A percentile compares a stretch with the other conserved stretches of the same genome.
phyloP scores from a whole-genome alignment of 2,113 vertebrate species.

The Leucosticte australis region DNA sequence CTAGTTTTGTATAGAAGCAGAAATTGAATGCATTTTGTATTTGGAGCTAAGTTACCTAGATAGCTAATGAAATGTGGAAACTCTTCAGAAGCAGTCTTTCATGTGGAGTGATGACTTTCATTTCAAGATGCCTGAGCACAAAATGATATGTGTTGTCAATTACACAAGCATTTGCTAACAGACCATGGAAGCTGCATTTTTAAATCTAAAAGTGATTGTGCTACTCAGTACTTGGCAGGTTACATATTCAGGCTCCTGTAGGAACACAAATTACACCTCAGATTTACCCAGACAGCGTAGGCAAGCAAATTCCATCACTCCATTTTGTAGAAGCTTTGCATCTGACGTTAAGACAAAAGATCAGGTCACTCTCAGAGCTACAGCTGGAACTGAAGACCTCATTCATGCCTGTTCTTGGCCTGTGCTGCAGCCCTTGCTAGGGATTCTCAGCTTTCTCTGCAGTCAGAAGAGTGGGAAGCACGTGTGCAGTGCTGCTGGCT shows the following conservation, averaged over 20 bases:
- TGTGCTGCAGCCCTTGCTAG: background rate
- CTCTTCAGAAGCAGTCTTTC: background rate
- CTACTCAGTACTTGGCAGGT: background rate
- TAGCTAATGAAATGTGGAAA: background rate
- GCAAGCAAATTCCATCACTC: background rate
- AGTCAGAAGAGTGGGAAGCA: background rate
- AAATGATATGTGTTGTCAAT: constrained; percentile 16
- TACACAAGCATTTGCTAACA: background rate
- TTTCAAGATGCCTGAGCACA: background rate
- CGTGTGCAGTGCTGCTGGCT: background rate
- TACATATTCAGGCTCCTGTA: background rate
- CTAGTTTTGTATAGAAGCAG: background rate
- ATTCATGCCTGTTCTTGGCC: background rate
- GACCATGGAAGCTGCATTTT: background rate
- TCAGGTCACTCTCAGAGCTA: background rate
- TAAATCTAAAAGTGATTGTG: background rate
- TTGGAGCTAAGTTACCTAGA: background rate
- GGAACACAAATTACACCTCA: background rate
- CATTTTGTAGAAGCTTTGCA: background rate
- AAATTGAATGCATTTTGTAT: background rate
- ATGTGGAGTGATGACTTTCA: background rate
- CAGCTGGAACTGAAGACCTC: background rate
- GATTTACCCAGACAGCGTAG: background rate
- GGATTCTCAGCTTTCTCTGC: background rate
- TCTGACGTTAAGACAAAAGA: background rate